phyloP scores from a whole-genome alignment of 2,888 invertebrate species.

The Rhodophaea formosa region DNA sequence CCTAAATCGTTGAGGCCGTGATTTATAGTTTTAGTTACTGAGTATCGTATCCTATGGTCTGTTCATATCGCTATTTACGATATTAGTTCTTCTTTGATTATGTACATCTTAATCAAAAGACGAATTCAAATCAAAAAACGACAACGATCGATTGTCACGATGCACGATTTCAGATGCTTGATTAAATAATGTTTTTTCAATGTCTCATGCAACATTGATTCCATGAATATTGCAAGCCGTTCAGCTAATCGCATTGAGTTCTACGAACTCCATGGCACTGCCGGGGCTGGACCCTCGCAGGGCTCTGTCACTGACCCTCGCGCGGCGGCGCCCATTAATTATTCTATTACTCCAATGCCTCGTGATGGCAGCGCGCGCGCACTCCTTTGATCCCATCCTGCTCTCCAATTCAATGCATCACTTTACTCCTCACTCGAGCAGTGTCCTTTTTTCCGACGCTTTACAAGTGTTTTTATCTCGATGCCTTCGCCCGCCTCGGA shows the following conservation, averaged over 20 bases:
- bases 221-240: slow-evolving; percentile 15
- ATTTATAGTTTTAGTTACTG: no score
- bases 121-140: no score
- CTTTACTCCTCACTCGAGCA: slow-evolving; percentile 40
- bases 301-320: slow-evolving; percentile 65
- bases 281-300: not conserved
- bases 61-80: no score
- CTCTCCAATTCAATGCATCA: slow-evolving; percentile 47
- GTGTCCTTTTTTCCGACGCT: slow-evolving; percentile 31
- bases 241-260: slow-evolving; percentile 27
- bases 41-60: no score
- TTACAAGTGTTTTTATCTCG: slow-evolving; percentile 32
- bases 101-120: no score
- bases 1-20: not conserved
- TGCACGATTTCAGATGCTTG: not conserved
- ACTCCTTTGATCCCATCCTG: slow-evolving; percentile 57
- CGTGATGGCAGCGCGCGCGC: slow-evolving; percentile 58
- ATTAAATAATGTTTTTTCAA: no score
- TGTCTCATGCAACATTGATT: not conserved
- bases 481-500: slow-evolving; percentile 27
- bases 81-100: no score
- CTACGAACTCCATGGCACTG: slow-evolving; percentile 30
- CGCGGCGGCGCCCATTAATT: slow-evolving; percentile 67
- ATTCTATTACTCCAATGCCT: slow-evolving; percentile 72
- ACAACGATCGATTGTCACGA: no score